Evolutionary conservation across 92 coral and sea anemone genomes (phyloP).

Genomic region (Pocillopora meandrina): DNA sequence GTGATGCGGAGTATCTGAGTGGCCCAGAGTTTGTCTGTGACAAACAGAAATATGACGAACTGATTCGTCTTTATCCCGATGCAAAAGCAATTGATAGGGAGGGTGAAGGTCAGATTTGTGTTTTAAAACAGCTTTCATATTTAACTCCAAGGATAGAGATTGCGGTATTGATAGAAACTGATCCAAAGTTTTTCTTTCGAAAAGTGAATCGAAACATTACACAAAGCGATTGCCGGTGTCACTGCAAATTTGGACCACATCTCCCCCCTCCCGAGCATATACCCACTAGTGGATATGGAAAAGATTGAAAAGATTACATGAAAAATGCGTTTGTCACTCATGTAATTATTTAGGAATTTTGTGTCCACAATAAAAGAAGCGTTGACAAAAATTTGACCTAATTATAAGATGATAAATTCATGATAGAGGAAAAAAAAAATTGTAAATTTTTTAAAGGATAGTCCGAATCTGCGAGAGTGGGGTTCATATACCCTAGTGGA

Average conservation of each 20-base stretch:
- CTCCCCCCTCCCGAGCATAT: neutral
- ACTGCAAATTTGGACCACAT: neutral
- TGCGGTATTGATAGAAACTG: too few relatives aligned
- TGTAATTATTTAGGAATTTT: neutral
- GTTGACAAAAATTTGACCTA: too few relatives aligned
- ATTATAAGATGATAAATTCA: too few relatives aligned
- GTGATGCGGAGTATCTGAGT: slow-evolving; percentile 26
- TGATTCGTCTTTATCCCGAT: slow-evolving; percentile 11
- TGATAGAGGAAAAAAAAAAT: too few relatives aligned
- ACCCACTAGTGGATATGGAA: neutral
- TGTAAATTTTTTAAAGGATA: too few relatives aligned
- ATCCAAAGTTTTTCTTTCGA: too few relatives aligned
- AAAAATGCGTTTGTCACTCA: neutral
- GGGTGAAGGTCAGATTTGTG: slow-evolving; percentile 27
- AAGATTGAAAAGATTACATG: neutral
- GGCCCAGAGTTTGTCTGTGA: slow-evolving; percentile 38
- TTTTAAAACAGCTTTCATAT: too few relatives aligned
- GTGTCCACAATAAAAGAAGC: too few relatives aligned
- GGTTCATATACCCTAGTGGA: too few relatives aligned
- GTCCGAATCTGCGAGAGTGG: too few relatives aligned
- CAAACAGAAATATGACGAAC: slow-evolving; percentile 3
- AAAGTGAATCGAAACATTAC: too few relatives aligned
- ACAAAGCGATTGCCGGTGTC: neutral
- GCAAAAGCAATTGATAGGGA: slow-evolving; percentile 24
- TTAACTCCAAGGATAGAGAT: too few relatives aligned